phyloP scores from a whole-genome alignment of 2,113 vertebrate genomes.

The Verasper variegatus region DNA sequence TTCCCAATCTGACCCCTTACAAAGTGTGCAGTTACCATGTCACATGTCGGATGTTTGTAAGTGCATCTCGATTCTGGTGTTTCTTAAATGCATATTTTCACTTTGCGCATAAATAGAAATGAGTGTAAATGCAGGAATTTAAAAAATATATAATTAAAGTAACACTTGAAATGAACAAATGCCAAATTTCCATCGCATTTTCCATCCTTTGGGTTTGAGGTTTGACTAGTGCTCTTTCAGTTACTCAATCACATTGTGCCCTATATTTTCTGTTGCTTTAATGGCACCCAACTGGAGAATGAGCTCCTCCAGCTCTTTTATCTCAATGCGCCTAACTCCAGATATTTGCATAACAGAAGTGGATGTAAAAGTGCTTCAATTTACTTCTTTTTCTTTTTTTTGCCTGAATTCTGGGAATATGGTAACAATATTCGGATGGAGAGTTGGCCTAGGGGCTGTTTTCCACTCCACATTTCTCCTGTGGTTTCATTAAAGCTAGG shows the following conservation, averaged over 20 bases:
- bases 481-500: too few relatives aligned
- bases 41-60: neutral
- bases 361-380: neutral
- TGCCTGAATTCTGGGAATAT: neutral
- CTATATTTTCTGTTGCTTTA: neutral
- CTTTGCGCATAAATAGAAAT: neutral
- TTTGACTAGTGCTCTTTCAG: neutral
- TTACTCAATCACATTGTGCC: neutral
- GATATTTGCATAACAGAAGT: neutral
- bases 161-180: neutral
- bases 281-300: neutral
- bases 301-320: neutral
- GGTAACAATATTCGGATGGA: neutral
- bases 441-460: neutral
- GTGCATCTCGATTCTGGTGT: neutral
- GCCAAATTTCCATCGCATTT: neutral
- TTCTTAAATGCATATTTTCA: neutral
- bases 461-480: too few relatives aligned
- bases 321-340: neutral
- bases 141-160: neutral
- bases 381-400: neutral
- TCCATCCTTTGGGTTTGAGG: conserved; percentile 6
- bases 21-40: neutral
- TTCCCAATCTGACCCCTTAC: neutral
- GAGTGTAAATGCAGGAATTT: neutral